phyloP scores from a whole-genome alignment of 2,113 vertebrate genomes.

The Lampris incognitus region DNA sequence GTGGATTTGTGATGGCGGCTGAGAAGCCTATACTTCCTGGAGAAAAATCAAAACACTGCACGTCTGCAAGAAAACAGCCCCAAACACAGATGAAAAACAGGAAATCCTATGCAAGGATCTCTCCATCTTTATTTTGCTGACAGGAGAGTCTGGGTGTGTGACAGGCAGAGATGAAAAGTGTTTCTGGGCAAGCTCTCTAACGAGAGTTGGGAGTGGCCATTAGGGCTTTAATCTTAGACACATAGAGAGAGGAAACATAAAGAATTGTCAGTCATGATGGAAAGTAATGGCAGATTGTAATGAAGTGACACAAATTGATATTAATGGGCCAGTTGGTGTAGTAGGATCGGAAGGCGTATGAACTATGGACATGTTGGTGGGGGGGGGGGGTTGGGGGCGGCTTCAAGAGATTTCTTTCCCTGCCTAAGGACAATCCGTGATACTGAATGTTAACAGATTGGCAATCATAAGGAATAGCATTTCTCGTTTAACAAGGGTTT shows the following conservation, averaged over 20 bases:
- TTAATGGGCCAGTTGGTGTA: slow-evolving; percentile 66
- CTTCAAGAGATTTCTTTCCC: slow-evolving; percentile 44
- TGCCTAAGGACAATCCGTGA: slow-evolving; percentile 41
- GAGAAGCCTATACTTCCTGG: not conserved
- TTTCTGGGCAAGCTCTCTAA: slow-evolving; percentile 72
- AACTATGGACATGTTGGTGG: slow-evolving; percentile 43
- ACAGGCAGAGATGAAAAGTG: slow-evolving; percentile 76
- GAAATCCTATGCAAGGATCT: slow-evolving; percentile 45
- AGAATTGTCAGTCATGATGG: slow-evolving; percentile 58
- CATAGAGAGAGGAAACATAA: slow-evolving; percentile 52
- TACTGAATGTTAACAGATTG: slow-evolving; percentile 26
- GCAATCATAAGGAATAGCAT: slow-evolving; percentile 31
- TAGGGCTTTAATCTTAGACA: slow-evolving; percentile 70
- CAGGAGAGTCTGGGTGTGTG: slow-evolving; percentile 66
- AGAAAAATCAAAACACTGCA: slow-evolving; percentile 14
- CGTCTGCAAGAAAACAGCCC: slow-evolving; percentile 22
- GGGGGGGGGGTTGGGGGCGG: not conserved
- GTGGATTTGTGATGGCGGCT: too few species aligned
- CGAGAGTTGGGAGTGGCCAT: slow-evolving; percentile 74
- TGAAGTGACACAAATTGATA: slow-evolving; percentile 78
- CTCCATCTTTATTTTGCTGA: slow-evolving; percentile 75
- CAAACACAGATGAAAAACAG: slow-evolving; percentile 49
- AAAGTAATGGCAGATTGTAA: slow-evolving; percentile 75
- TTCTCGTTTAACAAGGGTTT: slow-evolving; percentile 45
- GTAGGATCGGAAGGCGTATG: slow-evolving; percentile 46